These are phyloP conservation scores for Cistogaster globosa DNA, from an alignment of 2,888 invertebrate genomes.

Conservation along the genomic window DNA sequence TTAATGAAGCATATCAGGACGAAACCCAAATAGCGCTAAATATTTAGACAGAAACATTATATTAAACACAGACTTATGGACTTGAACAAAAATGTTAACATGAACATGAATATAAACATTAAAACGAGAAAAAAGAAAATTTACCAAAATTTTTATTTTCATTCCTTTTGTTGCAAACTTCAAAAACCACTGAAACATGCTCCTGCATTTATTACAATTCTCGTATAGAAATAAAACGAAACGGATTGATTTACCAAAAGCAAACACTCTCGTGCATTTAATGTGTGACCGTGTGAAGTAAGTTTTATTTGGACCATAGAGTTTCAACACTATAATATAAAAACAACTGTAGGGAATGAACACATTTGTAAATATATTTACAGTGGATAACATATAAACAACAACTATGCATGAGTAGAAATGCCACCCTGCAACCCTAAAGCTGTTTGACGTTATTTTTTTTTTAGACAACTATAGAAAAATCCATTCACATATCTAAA, in stretches of 20 bases:
- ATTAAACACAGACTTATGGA: not conserved
- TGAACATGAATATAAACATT: not conserved
- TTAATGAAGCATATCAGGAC: conserved; percentile 21
- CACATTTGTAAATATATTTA: conserved; percentile 5
- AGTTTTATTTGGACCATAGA: conserved; percentile 57
- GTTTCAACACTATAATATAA: conserved; percentile 47
- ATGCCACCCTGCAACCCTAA: not conserved
- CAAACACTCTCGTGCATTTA: conserved; percentile 44
- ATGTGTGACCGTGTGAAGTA: conserved; percentile 64
- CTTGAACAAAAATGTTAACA: conserved; percentile 5
- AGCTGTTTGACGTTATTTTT: too few relatives aligned
- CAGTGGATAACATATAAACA: conserved; percentile 34
- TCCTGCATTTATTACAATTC: not conserved
- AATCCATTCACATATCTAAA: too few relatives aligned
- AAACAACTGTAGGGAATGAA: conserved; percentile 2
- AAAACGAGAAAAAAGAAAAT: not conserved
- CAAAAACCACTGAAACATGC: not conserved
- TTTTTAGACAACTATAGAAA: too few relatives aligned
- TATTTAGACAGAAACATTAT: not conserved
- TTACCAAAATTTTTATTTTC: not conserved
- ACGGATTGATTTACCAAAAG: conserved; percentile 39
- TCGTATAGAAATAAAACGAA: conserved; percentile 49
- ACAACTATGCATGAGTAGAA: not conserved
- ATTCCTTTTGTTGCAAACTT: not conserved
- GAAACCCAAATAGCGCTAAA: conserved; percentile 16